Percentiles rank a stretch among this genome's conserved stretches.
Conservation (phyloP, 2,113 vertebrate species). For the Trichechus manatus region DNA sequence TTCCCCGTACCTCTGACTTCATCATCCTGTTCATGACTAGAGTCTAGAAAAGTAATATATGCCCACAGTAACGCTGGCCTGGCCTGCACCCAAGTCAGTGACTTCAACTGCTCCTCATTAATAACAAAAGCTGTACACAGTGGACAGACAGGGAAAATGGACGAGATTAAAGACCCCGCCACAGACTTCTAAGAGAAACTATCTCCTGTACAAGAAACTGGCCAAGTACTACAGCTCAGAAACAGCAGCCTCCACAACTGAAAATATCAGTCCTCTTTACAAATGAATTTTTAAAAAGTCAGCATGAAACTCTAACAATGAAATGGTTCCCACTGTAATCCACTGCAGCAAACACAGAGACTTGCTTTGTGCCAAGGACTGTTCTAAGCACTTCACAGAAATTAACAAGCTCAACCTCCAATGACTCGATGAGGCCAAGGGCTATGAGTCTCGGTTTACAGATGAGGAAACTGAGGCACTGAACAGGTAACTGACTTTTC, state of each 20-base stretch:
- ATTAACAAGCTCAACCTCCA: neutral
- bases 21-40: constrained; percentile 64
- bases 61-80: constrained; percentile 75
- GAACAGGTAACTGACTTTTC: neutral
- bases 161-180: constrained; percentile 55
- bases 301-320: neutral
- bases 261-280: neutral
- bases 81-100: constrained; percentile 90
- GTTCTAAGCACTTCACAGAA: neutral
- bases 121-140: constrained; percentile 83
- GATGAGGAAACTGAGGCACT: neutral
- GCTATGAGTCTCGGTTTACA: neutral
- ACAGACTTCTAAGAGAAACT: neutral
- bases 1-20: constrained; percentile 66
- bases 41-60: constrained; percentile 80
- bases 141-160: constrained; percentile 76
- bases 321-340: neutral
- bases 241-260: neutral
- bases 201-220: neutral
- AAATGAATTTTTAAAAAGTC: neutral
- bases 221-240: neutral
- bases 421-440: neutral
- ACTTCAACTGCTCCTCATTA: constrained; percentile 91
- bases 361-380: neutral
- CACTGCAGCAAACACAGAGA: neutral